phyloP scores from a whole-genome alignment of 2,797 vertebrate species.

The Phrynocephalus forsythii region DNA sequence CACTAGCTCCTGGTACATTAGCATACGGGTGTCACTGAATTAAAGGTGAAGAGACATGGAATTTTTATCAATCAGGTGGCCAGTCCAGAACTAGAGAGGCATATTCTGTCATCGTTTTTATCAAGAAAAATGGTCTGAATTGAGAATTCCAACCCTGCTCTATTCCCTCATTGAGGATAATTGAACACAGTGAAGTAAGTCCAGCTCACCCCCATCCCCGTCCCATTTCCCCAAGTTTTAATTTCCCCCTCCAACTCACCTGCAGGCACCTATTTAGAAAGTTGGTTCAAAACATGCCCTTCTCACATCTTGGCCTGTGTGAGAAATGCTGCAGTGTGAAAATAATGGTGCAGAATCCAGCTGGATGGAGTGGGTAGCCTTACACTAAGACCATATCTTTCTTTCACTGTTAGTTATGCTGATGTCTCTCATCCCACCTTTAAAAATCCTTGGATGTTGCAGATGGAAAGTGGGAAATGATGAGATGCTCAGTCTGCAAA shows the following conservation, averaged over 20 bases:
- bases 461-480: not conserved
- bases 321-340: not conserved
- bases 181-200: not conserved
- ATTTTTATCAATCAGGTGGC: slow-evolving; percentile 8
- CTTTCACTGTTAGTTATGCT: not conserved
- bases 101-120: not conserved
- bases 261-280: not conserved
- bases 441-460: not conserved
- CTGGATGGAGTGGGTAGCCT: not conserved
- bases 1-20: not conserved
- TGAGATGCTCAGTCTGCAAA: not conserved
- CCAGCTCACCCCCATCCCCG: not conserved
- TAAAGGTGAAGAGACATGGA: not conserved
- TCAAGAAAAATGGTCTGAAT: not conserved
- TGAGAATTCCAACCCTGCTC: slow-evolving; percentile 5
- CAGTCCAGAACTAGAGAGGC: not conserved
- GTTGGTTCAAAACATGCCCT: not conserved
- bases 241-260: slow-evolving; percentile 2
- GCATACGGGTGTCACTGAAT: not conserved
- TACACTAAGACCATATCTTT: not conserved
- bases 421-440: not conserved
- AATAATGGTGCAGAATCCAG: not conserved
- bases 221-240: not conserved
- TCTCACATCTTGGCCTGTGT: no score
- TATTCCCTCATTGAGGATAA: not conserved